These are phyloP conservation scores for Sebastes paucispinis DNA, from an alignment of 2,797 vertebrate genomes.

Conservation along the genomic window DNA sequence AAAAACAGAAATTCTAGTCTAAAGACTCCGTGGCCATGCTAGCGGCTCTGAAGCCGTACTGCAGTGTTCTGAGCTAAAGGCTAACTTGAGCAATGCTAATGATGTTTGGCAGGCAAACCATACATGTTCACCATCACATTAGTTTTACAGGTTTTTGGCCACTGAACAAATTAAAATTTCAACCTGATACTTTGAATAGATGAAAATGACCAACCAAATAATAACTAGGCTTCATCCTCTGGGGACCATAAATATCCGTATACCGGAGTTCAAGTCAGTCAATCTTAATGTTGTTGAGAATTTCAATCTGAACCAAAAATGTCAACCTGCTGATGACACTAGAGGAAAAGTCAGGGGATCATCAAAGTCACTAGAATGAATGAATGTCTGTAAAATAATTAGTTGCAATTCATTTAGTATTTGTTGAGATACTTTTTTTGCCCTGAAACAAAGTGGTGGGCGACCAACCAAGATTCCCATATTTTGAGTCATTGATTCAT, in stretches of 20 bases:
- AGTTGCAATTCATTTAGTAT: background rate
- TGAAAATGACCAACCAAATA: background rate
- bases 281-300: background rate
- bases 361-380: background rate
- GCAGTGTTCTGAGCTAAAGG: background rate
- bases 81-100: background rate
- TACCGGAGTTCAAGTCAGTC: background rate
- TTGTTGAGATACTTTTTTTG: background rate
- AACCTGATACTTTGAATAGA: background rate
- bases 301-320: background rate
- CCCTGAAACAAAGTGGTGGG: no score
- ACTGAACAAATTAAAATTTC: background rate
- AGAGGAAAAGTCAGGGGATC: background rate
- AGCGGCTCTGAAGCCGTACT: background rate
- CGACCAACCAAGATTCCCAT: background rate
- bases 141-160: background rate
- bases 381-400: background rate
- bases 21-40: background rate
- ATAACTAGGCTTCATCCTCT: background rate
- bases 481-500: background rate
- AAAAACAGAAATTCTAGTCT: no score
- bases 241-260: background rate
- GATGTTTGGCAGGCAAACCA: background rate
- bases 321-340: background rate
- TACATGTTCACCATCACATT: background rate